Evolutionary conservation across 2,888 invertebrate genomes (phyloP).

Genomic region (Dicroscelio sp.): DNA sequence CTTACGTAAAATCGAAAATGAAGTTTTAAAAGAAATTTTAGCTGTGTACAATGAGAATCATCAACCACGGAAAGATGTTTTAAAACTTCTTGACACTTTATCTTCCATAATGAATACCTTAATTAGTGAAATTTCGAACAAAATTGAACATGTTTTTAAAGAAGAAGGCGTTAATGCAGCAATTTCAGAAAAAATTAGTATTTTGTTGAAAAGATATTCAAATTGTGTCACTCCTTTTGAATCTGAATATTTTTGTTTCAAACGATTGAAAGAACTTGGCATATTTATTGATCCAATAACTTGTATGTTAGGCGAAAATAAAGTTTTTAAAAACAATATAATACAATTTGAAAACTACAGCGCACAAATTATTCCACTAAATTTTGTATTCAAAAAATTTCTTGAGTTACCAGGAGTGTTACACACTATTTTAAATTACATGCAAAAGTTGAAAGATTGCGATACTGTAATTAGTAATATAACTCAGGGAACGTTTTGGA

Average conservation of each 20-base stretch:
- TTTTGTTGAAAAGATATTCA: neutral
- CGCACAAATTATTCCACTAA: constrained; percentile 55
- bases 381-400: constrained; percentile 51
- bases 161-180: neutral
- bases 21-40: neutral
- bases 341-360: constrained; percentile 20
- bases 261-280: neutral
- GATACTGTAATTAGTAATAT: constrained; percentile 52
- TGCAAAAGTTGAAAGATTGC: constrained; percentile 29
- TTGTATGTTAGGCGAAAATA: constrained; percentile 4
- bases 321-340: neutral
- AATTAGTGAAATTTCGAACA: neutral
- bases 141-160: neutral
- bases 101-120: neutral
- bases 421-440: constrained; percentile 30
- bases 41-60: neutral
- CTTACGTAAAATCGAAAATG: neutral
- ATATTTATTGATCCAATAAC: neutral
- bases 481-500: constrained; percentile 52
- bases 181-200: neutral
- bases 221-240: neutral
- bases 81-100: neutral
- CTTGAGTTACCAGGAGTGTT: constrained; percentile 66
- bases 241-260: constrained; percentile 9
- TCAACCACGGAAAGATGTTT: constrained; percentile 5